phyloP scores from a whole-genome alignment of 2,797 vertebrate species.

The Fratercula arctica region DNA sequence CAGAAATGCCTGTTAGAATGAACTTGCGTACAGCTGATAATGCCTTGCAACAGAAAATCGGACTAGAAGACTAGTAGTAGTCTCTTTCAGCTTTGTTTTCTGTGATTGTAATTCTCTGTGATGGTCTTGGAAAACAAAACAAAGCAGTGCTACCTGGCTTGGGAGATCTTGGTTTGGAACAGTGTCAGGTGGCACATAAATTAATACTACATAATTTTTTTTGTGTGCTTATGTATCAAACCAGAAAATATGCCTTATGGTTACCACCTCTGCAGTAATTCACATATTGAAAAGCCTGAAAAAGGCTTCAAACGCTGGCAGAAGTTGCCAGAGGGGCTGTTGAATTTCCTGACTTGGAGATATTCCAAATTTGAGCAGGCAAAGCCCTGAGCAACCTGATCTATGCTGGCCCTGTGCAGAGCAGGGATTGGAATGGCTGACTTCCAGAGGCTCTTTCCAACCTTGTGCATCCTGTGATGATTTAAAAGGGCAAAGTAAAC shows the following conservation, averaged over 20 bases:
- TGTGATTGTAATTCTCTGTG: neutral
- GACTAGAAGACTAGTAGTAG: too few relatives aligned
- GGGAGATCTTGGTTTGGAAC: neutral
- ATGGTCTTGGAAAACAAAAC: neutral
- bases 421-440: neutral
- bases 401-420: neutral
- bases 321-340: neutral
- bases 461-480: neutral
- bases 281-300: neutral
- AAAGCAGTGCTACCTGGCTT: neutral
- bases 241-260: neutral
- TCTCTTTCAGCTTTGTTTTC: neutral
- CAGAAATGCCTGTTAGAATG: neutral
- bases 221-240: neutral
- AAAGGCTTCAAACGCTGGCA: neutral
- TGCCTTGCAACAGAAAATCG: neutral
- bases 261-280: neutral
- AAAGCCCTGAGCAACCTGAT: neutral
- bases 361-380: neutral
- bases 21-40: fast-evolving
- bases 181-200: neutral
- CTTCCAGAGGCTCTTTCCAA: neutral
- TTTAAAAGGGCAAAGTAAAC: neutral
- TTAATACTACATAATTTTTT: neutral
- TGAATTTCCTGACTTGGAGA: neutral